These are phyloP conservation scores for Cryptophagus acutangulus DNA, from an alignment of 2,888 invertebrate species.

Conservation along the genomic window DNA sequence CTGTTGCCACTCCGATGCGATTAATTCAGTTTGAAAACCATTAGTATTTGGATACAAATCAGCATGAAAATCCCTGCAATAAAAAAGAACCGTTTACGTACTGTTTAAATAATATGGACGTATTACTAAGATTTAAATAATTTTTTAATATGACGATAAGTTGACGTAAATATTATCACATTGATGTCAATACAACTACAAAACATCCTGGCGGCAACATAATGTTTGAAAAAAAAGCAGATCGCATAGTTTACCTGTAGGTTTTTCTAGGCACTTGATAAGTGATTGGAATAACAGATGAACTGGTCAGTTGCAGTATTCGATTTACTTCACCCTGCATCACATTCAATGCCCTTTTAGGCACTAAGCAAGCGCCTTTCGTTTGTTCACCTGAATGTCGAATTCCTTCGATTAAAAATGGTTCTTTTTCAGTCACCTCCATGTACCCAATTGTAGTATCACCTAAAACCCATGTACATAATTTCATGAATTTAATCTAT, in stretches of 20 bases:
- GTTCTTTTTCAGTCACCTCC: slow-evolving; percentile 86
- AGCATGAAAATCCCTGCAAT: slow-evolving; percentile 77
- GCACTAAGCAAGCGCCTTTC: slow-evolving; percentile 87
- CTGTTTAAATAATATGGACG: too few species aligned
- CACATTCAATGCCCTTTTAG: slow-evolving; percentile 87
- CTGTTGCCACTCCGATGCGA: slow-evolving; percentile 76
- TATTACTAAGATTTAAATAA: too few species aligned
- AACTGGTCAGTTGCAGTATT: slow-evolving; percentile 79
- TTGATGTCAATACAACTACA: too few species aligned
- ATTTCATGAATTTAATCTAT: too few species aligned
- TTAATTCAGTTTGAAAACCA: slow-evolving; percentile 73
- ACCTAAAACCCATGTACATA: too few species aligned
- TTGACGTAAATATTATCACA: too few species aligned
- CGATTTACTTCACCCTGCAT: slow-evolving; percentile 97
- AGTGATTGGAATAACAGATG: slow-evolving; percentile 85
- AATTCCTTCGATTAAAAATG: slow-evolving; percentile 82
- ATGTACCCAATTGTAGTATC: slow-evolving; percentile 87
- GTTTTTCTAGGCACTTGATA: slow-evolving; percentile 63
- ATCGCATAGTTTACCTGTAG: slow-evolving; percentile 40
- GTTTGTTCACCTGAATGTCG: slow-evolving; percentile 91
- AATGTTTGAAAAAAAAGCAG: too few species aligned
- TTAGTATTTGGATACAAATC: slow-evolving; percentile 91
- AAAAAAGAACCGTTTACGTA: slow-evolving; percentile 7
- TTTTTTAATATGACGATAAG: too few species aligned
- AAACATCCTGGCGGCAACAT: too few species aligned